Evolutionary conservation across 2,888 invertebrate species (phyloP), one percentile per base, ranked within the genome.

Genomic region (Leptinotarsa peninsularis): DNA sequence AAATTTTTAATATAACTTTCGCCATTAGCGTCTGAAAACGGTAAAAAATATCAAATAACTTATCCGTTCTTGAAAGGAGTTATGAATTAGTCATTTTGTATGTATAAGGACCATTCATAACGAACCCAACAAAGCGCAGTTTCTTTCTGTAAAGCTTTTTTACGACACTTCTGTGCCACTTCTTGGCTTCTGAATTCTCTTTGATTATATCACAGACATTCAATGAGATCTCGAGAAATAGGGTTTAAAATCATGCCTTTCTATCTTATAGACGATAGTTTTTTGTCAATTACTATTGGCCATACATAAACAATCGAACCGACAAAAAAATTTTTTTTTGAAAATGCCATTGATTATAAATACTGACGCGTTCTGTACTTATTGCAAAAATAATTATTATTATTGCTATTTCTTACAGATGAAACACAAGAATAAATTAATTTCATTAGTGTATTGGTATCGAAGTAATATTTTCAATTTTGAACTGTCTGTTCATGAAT

Each of bases 41-140:
- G 15, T 27, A 58, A 58, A 58, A 58, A 58, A 58, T 58, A 27
- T 18, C 10, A 21, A 14, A 54, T 18, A 13, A 54, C 18, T 54
- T 54, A 54, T 58, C 58, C 15, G 27, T 21, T 58, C 58, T 23
- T 23, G 58, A 58, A 58, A 23, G 27, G 13, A 23, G 21, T 58
- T 58, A 58, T 58, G 58, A 58, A 58, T 58, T 23, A 58, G 58
- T 58, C 23, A 58, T 58, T 58, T 58, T 58, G 21, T 23, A 15
- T 17, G 3, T 23, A 14, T 23, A 15, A 27, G 17, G 15, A 14
- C 23, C 58, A 23, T 58, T 58, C 13, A 18, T 14, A 21, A 21
- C 1, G 21, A 58, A 58, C 21, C 13, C 18, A 21, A 58, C 58
- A 58, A 23, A 58, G 58, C 23, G 23, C 58, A 58, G 15, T 23